Conservation (phyloP, 1,140 invertebrate species). For the Drosophila lacteicornis region DNA sequence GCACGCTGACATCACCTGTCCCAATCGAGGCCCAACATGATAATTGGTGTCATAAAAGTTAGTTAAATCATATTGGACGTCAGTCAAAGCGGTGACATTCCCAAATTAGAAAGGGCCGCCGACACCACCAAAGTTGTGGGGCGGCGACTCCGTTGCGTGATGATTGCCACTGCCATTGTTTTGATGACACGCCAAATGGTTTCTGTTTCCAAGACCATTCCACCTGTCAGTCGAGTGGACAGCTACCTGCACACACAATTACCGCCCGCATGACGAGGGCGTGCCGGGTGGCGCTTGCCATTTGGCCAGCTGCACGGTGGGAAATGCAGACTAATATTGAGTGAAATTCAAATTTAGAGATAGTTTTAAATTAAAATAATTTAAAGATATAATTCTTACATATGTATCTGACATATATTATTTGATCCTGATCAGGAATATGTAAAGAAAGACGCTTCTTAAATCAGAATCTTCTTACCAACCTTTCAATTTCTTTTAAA, state of each 20-base stretch:
- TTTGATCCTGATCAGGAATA: not conserved
- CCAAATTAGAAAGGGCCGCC: constrained; percentile 52
- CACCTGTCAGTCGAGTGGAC: constrained; percentile 63
- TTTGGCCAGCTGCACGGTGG: constrained; percentile 6
- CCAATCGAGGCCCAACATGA: constrained; percentile 39
- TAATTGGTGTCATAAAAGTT: constrained; percentile 81
- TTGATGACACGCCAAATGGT: constrained; percentile 75
- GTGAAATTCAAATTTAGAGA: no score
- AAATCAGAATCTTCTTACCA: no score
- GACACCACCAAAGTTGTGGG: constrained; percentile 31
- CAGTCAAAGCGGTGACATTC: constrained; percentile 68
- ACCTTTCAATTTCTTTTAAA: no score
- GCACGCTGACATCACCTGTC: constrained; percentile 26
- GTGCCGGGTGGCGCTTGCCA: constrained; percentile 38
- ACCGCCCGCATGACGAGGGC: constrained; percentile 25
- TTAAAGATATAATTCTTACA: not conserved
- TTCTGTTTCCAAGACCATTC: constrained; percentile 59
- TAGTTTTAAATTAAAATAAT: not conserved
- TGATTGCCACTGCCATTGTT: constrained; percentile 60
- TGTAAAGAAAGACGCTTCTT: no score
- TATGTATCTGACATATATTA: no score
- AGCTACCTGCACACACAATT: constrained; percentile 50
- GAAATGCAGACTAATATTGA: not conserved
- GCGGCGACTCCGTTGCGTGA: constrained; percentile 49
- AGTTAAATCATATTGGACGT: constrained; percentile 70